A percentile compares a stretch with the other conserved stretches of the same genome.
phyloP scores from a whole-genome alignment of 2,888 invertebrate genomes.

The Tenthredo notha region DNA sequence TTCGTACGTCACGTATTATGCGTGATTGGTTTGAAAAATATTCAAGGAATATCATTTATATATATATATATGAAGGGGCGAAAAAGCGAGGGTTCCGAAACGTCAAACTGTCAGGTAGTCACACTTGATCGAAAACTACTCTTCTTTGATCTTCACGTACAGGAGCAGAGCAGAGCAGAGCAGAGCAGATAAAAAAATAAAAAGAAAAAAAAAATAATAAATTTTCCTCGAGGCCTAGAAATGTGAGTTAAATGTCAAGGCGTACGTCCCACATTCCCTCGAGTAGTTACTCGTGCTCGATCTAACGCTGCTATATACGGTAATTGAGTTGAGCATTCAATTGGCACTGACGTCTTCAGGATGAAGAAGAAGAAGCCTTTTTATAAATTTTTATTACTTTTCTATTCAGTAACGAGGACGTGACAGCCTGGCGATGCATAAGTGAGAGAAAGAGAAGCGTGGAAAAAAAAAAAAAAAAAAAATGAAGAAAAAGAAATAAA shows the following conservation, averaged over 20 bases:
- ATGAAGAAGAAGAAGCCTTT: conserved; percentile 5
- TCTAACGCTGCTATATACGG: background rate
- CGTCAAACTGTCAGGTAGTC: conserved; percentile 6
- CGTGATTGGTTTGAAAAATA: conserved; percentile 4
- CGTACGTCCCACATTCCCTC: conserved; percentile 29
- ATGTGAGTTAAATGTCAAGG: conserved; percentile 26
- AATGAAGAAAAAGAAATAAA: background rate
- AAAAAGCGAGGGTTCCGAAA: background rate
- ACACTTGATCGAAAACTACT: conserved; percentile 4
- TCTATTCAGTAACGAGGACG: background rate
- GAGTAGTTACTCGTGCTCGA: conserved; percentile 21
- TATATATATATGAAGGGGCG: background rate
- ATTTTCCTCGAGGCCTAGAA: conserved; percentile 1
- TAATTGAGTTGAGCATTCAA: conserved; percentile 11
- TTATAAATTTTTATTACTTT: conserved; percentile 8
- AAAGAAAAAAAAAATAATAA: too few relatives aligned
- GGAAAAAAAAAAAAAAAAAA: too few relatives aligned
- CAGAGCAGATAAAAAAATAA: too few relatives aligned
- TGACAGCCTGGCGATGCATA: background rate
- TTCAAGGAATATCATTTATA: background rate
- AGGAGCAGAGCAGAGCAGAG: too few relatives aligned
- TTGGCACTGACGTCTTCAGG: conserved; percentile 1
- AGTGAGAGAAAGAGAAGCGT: background rate
- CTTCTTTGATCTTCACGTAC: background rate
- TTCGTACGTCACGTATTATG: background rate